phyloP scores from a whole-genome alignment of 2,888 invertebrate species.

The Eupsilia transversa region DNA sequence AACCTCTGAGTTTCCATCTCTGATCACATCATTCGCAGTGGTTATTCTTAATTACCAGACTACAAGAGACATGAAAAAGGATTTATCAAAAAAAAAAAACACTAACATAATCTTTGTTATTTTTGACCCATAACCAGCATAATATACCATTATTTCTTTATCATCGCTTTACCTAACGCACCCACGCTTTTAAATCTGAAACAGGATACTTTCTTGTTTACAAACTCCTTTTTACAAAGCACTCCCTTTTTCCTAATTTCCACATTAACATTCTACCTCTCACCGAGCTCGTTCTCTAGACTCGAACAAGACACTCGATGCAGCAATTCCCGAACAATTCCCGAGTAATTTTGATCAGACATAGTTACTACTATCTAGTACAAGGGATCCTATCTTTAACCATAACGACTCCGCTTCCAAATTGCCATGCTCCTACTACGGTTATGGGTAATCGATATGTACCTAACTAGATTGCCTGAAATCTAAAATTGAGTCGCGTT shows the following conservation, averaged over 20 bases:
- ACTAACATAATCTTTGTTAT: background rate
- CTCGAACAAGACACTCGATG: conserved; percentile 45
- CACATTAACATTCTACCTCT: conserved; percentile 49
- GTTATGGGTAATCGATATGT: conserved; percentile 56
- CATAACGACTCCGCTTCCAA: conserved; percentile 26
- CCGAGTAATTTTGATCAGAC: conserved; percentile 49
- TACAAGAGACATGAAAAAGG: background rate
- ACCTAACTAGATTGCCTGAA: conserved; percentile 33
- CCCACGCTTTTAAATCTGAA: background rate
- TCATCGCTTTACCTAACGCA: background rate
- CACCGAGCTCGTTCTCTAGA: conserved; percentile 21
- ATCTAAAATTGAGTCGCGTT: conserved; percentile 33
- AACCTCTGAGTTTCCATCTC: background rate
- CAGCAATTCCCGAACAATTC: conserved; percentile 30
- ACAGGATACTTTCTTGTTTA: background rate
- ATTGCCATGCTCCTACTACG: conserved; percentile 40
- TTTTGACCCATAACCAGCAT: background rate
- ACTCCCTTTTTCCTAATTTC: conserved; percentile 29
- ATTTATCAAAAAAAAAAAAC: no score
- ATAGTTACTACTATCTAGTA: conserved; percentile 43
- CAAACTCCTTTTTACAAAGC: background rate
- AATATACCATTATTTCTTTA: background rate
- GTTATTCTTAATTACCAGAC: background rate
- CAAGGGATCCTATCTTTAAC: conserved; percentile 51
- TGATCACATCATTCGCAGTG: background rate